Evolutionary conservation across 2,888 invertebrate genomes (phyloP).

Genomic region (Leptinotarsa rubiginosa): DNA sequence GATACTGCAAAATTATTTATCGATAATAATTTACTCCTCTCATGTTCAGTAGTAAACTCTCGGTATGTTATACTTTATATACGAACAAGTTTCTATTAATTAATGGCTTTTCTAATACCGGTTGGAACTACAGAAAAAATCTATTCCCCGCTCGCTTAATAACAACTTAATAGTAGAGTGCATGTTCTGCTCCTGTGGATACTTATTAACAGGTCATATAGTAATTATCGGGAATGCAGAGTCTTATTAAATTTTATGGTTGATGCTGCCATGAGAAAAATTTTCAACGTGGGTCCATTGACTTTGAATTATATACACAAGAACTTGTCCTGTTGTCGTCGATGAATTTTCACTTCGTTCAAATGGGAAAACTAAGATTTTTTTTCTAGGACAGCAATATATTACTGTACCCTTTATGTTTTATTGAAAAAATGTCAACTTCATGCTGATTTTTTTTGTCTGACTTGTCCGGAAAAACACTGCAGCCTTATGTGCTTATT

Average conservation of each 20-base stretch:
- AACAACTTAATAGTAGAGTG: constrained; percentile 40
- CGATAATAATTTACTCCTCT: constrained; percentile 28
- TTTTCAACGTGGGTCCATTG: constrained; percentile 12
- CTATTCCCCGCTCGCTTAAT: constrained; percentile 31
- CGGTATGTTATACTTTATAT: constrained; percentile 42
- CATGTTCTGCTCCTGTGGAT: constrained; percentile 40
- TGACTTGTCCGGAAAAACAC: too few species aligned
- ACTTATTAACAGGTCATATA: constrained; percentile 42
- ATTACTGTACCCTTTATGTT: too few species aligned
- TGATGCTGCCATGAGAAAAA: constrained; percentile 1
- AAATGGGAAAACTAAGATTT: too few species aligned
- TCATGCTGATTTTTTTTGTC: too few species aligned
- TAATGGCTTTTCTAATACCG: constrained; percentile 43
- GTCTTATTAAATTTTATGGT: constrained; percentile 28
- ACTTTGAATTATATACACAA: not conserved
- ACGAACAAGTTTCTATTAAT: constrained; percentile 40
- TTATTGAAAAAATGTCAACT: too few species aligned
- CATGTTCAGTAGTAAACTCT: constrained; percentile 39
- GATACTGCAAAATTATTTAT: constrained; percentile 24
- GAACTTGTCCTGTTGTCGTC: not conserved
- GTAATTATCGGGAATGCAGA: constrained; percentile 33
- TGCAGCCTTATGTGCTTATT: too few species aligned
- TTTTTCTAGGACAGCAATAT: too few species aligned
- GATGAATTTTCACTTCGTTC: not conserved
- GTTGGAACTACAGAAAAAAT: constrained; percentile 36